Conservation (phyloP, 2,888 invertebrate species). For the Pseudococcus longispinus region DNA sequence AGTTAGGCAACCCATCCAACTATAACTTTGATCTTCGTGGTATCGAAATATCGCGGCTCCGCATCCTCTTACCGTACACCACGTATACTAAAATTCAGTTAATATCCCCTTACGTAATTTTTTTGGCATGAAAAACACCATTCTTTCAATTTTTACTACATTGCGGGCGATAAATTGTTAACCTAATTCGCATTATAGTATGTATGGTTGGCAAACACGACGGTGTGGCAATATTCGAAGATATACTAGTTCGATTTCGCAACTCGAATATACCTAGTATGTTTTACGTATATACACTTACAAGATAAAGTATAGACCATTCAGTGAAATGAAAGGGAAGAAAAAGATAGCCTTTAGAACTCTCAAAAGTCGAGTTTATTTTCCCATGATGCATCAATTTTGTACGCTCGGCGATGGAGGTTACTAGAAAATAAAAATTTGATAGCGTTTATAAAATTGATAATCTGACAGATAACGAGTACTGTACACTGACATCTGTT, state of each 20-base stretch:
- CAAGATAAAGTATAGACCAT: slow-evolving; percentile 27
- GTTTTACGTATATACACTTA: background rate
- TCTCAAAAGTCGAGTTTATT: slow-evolving; percentile 33
- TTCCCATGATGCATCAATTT: slow-evolving; percentile 25
- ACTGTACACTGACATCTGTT: slow-evolving; percentile 31
- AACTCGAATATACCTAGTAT: background rate
- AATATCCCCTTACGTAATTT: background rate
- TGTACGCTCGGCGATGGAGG: slow-evolving; percentile 1
- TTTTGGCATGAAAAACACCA: background rate
- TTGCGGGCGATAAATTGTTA: background rate
- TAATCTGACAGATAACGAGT: slow-evolving; percentile 41
- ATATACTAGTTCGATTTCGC: background rate
- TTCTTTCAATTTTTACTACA: slow-evolving; percentile 5
- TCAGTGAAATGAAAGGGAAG: background rate
- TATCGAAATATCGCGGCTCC: background rate
- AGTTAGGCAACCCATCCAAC: no score
- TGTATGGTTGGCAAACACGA: background rate
- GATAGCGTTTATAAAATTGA: slow-evolving; percentile 39
- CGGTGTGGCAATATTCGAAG: background rate
- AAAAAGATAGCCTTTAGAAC: background rate
- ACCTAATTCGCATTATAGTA: background rate
- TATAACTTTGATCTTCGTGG: no score
- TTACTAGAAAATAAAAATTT: slow-evolving; percentile 35
- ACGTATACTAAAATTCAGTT: background rate
- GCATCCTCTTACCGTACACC: no score